phyloP scores from a whole-genome alignment of 2,113 vertebrate species.

The Micronycteris hirsuta region DNA sequence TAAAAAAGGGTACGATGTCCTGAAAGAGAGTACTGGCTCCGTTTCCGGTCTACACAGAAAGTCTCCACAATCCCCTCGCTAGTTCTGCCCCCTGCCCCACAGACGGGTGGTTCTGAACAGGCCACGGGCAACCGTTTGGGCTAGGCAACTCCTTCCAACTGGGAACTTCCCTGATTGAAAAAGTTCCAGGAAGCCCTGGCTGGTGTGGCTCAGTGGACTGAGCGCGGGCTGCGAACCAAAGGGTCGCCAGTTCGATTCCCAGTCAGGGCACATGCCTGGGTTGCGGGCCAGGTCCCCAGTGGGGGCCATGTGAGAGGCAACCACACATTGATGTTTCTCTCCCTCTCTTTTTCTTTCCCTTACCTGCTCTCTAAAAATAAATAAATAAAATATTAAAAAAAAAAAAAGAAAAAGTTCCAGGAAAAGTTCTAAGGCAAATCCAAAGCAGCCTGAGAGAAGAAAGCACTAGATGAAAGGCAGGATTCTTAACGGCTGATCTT shows the following conservation, averaged over 20 bases:
- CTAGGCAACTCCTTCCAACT: neutral
- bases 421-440: neutral
- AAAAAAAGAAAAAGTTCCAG: too few species aligned
- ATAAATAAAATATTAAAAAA: too few species aligned
- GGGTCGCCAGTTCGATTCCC: too few species aligned
- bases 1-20: neutral
- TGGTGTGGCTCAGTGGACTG: too few species aligned
- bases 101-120: neutral
- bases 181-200: too few species aligned
- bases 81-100: neutral
- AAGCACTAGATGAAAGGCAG: constrained; percentile 10
- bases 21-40: neutral
- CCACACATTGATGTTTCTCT: too few species aligned
- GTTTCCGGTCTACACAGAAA: neutral
- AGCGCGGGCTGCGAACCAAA: too few species aligned
- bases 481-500: constrained; percentile 37
- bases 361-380: too few species aligned
- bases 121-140: neutral
- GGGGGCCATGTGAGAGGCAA: too few species aligned
- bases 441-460: neutral
- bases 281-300: too few species aligned
- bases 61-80: neutral
- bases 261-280: too few species aligned
- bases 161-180: neutral
- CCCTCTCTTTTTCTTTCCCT: too few species aligned